Evolutionary conservation across 2,888 invertebrate species (phyloP), one percentile per base, ranked within the genome.

Genomic region (Elysia crispata): DNA sequence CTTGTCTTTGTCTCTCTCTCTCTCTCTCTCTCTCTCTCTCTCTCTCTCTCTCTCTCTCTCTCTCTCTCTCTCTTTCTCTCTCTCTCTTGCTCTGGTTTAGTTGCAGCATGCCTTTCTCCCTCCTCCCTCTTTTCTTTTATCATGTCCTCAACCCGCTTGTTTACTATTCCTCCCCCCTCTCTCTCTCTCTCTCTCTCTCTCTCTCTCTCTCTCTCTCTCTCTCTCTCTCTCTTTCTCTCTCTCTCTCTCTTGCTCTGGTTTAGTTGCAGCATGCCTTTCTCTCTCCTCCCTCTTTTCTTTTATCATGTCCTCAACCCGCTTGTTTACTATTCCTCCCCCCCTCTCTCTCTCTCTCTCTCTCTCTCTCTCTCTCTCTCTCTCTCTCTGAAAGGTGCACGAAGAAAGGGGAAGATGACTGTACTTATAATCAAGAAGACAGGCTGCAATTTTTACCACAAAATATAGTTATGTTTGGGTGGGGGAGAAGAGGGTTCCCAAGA

Each of bases 21-120:
- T 67, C 69, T 49, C 69, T 76, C 74, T 33, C 62, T 66, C 74
- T 62, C 30, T 67, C 18, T 70, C 62, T 78, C 30, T 62, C 72
- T 72, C 70, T 60, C 25, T 49, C 49, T 62, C 78, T 72, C 25
- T 25, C 50, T 60, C 62, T 23, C 8, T 25, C 62, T 62, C 57
- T 69, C 41, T 64, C 23, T 25, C 41, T 41, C 64, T 66, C 54
- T 28, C 30, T 50, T 15, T 25, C 49, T 50, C 30, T 25, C 49
- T n/a, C 25, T 28, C 25, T 30, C 50, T 50, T 25, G 20, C n/a
- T n/a, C n/a, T n/a, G n/a, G n/a, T n/a, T n/a, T n/a, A n/a, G n/a
- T n/a, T n/a, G n/a, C n/a, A n/a, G n/a, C n/a, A n/a, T n/a, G n/a
- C n/a, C n/a, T n/a, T n/a, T n/a, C n/a, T n/a, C n/a, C n/a, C n/a